phyloP scores from a whole-genome alignment of 2,113 vertebrate genomes.

The Oreochromis niloticus region DNA sequence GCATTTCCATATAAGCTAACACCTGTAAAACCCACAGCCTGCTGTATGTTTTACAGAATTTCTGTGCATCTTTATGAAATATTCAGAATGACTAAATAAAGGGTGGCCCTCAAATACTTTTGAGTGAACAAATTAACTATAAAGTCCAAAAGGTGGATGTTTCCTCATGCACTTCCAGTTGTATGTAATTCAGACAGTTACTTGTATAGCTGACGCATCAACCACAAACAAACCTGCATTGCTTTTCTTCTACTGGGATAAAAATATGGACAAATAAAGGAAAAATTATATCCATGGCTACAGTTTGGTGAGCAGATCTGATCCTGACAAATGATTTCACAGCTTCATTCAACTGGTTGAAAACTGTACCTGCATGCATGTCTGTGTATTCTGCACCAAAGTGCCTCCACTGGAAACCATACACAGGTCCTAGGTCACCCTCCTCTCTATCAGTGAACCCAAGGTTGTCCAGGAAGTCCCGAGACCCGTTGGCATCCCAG shows the following conservation, averaged over 20 bases:
- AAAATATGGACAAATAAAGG: not conserved
- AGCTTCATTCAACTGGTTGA: not conserved
- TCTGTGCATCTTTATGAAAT: not conserved
- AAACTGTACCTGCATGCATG: constrained; percentile 82
- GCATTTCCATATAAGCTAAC: not conserved
- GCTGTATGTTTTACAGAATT: not conserved
- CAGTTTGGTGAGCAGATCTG: not conserved
- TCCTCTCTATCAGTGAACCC: constrained; percentile 86
- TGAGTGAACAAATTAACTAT: not conserved
- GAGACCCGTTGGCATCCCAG: constrained; percentile 94
- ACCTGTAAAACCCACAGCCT: not conserved
- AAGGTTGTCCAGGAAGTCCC: constrained; percentile 85
- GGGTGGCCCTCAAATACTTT: not conserved
- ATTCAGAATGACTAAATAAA: not conserved
- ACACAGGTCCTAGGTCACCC: constrained; percentile 93
- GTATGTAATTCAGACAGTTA: not conserved
- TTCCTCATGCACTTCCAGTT: not conserved
- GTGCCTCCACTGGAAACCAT: constrained; percentile 98
- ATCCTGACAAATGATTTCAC: not conserved
- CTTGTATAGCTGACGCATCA: not conserved
- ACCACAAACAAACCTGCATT: not conserved
- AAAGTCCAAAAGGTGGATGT: not conserved
- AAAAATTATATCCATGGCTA: not conserved
- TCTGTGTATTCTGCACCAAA: constrained; percentile 93
- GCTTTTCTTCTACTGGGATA: not conserved